These are phyloP conservation scores for Rhegmatorhina hoffmannsi DNA, from an alignment of 2,113 vertebrate species.

Conservation along the genomic window DNA sequence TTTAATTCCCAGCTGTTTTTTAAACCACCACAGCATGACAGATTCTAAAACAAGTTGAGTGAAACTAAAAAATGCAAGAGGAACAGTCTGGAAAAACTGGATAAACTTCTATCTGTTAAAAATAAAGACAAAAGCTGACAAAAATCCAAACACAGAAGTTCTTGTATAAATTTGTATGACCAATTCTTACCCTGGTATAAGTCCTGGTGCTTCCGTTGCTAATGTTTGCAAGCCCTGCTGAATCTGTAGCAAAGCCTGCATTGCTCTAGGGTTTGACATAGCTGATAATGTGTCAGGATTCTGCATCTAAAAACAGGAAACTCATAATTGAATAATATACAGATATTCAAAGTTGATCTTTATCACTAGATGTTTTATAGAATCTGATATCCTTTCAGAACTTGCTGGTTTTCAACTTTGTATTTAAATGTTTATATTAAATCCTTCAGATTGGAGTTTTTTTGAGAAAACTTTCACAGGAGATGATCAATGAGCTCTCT, in stretches of 20 bases:
- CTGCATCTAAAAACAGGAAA: conserved; percentile 81
- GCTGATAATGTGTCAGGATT: conserved; percentile 85
- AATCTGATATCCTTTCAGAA: background rate
- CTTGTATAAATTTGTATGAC: background rate
- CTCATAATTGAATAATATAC: background rate
- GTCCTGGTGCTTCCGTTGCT: conserved; percentile 82
- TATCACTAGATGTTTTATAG: background rate
- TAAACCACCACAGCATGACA: background rate
- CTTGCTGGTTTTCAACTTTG: background rate
- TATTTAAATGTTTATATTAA: background rate
- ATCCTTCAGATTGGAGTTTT: background rate
- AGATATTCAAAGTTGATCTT: background rate
- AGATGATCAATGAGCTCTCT: background rate
- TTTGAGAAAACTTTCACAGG: background rate
- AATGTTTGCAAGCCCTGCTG: conserved; percentile 89
- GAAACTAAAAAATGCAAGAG: background rate
- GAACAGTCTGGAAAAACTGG: background rate
- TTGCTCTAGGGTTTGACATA: conserved; percentile 89
- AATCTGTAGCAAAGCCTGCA: conserved; percentile 88
- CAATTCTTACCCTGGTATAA: conserved; percentile 81
- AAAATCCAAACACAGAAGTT: background rate
- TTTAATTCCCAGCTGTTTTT: background rate
- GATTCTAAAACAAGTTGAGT: background rate
- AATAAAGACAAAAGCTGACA: background rate
- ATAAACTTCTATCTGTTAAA: background rate